Base-by-base conservation (phyloP, 2,888 invertebrate genomes). In the Carcina quercana region DNA sequence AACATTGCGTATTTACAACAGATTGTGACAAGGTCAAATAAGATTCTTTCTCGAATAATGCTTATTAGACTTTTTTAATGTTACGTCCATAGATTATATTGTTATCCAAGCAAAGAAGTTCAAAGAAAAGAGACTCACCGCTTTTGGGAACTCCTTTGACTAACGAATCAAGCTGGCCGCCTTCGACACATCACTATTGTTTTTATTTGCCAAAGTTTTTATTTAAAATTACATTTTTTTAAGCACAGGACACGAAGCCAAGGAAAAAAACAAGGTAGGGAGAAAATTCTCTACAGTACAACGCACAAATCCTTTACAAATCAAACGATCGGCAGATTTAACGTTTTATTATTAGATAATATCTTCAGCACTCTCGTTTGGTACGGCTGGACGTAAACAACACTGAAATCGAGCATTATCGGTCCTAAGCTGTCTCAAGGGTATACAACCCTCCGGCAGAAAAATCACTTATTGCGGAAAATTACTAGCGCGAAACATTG, bases 401-500 rank as follows among this genome's bases (percentile, higher is more conserved):
- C 13, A 19, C 19, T 30, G 12, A 5, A 11, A 2, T 5, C 21
- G 26, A 5, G 13, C 30, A 30, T 30, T 30, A 29, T 35, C 28
- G 5, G 20, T 7, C 11, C 22, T 10, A n/a, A 24, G 5, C 3
- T 4, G 20, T 25, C 19, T 29, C 32, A 15, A 6, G 10, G 20
- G 32, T 28, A 32, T 32, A n/a, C 15, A 22, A 25, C 32, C 26
- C 28, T 14, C 25, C 13, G 26, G 12, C 32, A 21, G 25, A 28
- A 34, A 34, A 47, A 36, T 37, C 31, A 40, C 42, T 40, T 42
- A 43, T 38, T 44, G 46, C 61, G 59, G 54, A 55, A 62, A 59
- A 53, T 50, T 55, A 49, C 35, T 36, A 29, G 10, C 10, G 27
- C 31, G 10, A 24, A 30, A 36, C 28, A 19, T 25, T 37, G 28